Base-by-base conservation (phyloP, 1,140 invertebrate genomes). In the Dinothrombium tinctorium region DNA sequence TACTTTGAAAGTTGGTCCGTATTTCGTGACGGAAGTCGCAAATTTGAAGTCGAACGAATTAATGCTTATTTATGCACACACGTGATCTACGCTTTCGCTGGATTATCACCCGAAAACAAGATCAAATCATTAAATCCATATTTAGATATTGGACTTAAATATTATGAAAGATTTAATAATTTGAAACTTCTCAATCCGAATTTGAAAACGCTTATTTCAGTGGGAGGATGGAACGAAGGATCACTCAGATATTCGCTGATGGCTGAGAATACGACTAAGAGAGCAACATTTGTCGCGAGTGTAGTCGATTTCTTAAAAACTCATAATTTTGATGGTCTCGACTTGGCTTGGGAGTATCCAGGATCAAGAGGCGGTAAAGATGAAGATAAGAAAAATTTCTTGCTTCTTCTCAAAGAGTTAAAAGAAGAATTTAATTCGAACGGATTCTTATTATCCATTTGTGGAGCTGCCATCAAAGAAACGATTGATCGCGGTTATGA, bases 321-420 rank as follows among this genome's bases (percentile, higher is more conserved):
- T 52, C 80, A 89, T 55, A 75, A 81, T 50, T 95, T 95, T 56
- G 86, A 95, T 60, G 89, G 89, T 7, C 66, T 95, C 17, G 87
- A 95, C 60, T 63, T 95, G 47, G 86, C 92, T 55, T 95, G 86
- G 84, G 86, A 92, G 55, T 94, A 94, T 62, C 87, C 87, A 0
- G 75, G 76, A 0, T 73, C 76, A 55, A 63, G 86, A 29, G 86
- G 92, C 54, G 87, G 87, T 9, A 78, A n/a, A n/a, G n/a, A n/a
- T n/a, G n/a, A n/a, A 4, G 46, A 46, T 20, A 31, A 40, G 20
- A 22, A 48, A 20, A 40, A 47, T 23, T 46, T 21, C 21, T 32
- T 47, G 7, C 8, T 8, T 8, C 32, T 46, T 22, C 9, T 46
- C 11, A 11, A 14, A 11, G 43, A 42, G n/a, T 25, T 44, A 14